Evolutionary conservation across 2,888 invertebrate genomes (phyloP), one percentile per base, ranked within the genome.

Genomic region (Caenorhabditis wallacei): DNA sequence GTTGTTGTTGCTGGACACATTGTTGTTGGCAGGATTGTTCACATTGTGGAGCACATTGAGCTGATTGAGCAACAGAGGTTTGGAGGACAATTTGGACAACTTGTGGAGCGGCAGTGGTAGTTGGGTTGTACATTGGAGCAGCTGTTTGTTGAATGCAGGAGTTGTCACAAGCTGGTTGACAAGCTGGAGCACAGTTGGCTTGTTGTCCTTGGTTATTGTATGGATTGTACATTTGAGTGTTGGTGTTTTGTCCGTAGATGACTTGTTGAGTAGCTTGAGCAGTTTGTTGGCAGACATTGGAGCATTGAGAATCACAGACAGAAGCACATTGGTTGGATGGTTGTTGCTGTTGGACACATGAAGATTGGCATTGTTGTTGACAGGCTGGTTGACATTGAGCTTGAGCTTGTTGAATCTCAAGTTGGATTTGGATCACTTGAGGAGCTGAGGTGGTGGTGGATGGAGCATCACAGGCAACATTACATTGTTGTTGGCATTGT

Each of bases 1-100:
- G 66, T 30, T 76, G 68, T 53, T 84, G 81, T 48, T 85, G 85
- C 48, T 79, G 80, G 37, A 81, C 81, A 24, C 83, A 85, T 63
- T 85, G 84, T 63, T 83, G 81, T 37, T 72, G 76, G 76, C 85
- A 84, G 26, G 80, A 57, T 24, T 75, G 75, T 40, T 75, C 57
- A 57, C 66, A 66, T 66, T 75, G 75, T 66, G 75, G 75, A 26
- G 68, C 75, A 57, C 85, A 85, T 40, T 82, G 82, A 37, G 78
- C 43, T 22, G 81, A 79, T 59, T 84, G 82, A 53, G 83, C 84
- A 16, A 84, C 63, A 54, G 75, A 61, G 26, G 76, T 43, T 37
- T 80, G 76, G 64, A 85, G 83, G 5, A 76, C 61, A 46, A 84
- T 75, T 76, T 84, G 71, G 54, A 82, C 64, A 24, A 74, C 80